Conservation (phyloP, 2,113 vertebrate genomes). For the Neolamprologus variostigma region DNA sequence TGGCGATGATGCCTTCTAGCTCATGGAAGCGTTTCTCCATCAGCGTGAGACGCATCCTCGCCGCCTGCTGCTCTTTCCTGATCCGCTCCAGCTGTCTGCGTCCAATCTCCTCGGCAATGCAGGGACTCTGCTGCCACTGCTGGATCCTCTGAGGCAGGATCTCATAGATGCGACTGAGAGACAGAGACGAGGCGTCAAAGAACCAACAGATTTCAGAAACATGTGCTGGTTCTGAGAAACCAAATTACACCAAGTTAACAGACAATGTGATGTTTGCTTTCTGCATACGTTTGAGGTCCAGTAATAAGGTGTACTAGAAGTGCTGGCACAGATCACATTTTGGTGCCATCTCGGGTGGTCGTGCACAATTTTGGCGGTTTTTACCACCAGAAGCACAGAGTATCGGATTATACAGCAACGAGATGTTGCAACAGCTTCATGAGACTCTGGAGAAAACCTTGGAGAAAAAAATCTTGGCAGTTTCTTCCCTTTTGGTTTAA, state of each 20-base stretch:
- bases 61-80: conserved; percentile 85
- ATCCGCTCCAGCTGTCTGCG: conserved; percentile 88
- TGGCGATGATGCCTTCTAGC: conserved; percentile 83
- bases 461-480: neutral
- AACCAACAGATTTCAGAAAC: neutral
- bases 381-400: neutral
- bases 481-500: neutral
- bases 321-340: neutral
- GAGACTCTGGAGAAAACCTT: neutral
- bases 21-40: conserved; percentile 93
- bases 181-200: neutral
- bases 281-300: neutral
- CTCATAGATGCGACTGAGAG: conserved; percentile 85
- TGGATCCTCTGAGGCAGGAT: conserved; percentile 93
- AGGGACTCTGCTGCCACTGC: conserved; percentile 94
- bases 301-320: neutral
- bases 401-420: fast-evolving
- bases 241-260: neutral
- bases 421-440: neutral
- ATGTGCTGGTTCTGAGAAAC: neutral
- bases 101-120: conserved; percentile 87
- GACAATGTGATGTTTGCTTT: neutral
- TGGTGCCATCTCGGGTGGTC: neutral
- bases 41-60: conserved; percentile 81
- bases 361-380: neutral